Conservation (phyloP, 30 jellyfish, hydroid and myxozoan species). For the Clytia hemisphaerica region DNA sequence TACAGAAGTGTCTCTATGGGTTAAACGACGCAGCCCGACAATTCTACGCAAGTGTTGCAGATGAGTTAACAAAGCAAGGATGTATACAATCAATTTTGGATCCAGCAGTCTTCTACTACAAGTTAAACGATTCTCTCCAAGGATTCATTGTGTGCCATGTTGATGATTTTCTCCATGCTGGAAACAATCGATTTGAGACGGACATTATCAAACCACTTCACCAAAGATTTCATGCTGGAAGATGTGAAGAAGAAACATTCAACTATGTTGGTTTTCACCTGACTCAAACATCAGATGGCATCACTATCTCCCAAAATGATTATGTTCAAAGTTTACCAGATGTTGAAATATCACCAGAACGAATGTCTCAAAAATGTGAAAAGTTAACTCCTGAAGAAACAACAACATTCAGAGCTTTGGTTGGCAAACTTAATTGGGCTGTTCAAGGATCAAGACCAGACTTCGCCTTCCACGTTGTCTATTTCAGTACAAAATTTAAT, state of each 20-base stretch:
- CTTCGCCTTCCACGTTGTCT: conserved; percentile 11
- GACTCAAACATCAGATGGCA: not conserved
- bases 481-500: conserved; percentile 13
- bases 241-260: not conserved
- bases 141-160: conserved; percentile 4
- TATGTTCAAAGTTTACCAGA: not conserved
- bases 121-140: too few species aligned
- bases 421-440: not conserved
- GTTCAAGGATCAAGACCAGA: conserved; percentile 30
- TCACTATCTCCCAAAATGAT: conserved; percentile 2
- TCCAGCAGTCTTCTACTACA: conserved; percentile 16
- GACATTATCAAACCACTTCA: not conserved
- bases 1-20: not conserved
- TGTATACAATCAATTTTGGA: not conserved
- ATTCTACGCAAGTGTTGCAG: conserved; percentile 3
- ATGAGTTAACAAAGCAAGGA: not conserved
- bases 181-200: not conserved
- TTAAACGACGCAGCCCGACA: not conserved
- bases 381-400: not conserved
- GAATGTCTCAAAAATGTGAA: conserved; percentile 5
- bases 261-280: not conserved
- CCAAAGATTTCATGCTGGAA: not conserved
- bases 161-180: conserved; percentile 25
- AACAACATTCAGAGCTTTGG: not conserved
- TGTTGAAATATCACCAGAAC: not conserved